phyloP scores from a whole-genome alignment of 2,113 vertebrate species.

The Pterocles gutturalis region DNA sequence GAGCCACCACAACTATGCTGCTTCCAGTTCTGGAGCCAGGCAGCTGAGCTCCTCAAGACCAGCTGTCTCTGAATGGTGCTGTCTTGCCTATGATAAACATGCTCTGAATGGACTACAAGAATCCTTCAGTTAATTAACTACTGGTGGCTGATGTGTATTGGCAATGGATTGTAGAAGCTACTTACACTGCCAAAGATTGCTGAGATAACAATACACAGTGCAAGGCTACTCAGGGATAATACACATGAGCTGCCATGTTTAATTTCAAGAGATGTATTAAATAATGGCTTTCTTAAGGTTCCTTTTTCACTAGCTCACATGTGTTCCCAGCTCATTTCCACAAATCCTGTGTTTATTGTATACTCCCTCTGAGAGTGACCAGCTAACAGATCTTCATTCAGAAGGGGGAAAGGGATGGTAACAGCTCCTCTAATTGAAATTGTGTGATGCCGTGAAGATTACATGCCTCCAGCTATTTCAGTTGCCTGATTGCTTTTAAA shows the following conservation, averaged over 20 bases:
- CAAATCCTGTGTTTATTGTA: background rate
- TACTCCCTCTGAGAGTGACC: background rate
- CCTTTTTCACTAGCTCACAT: background rate
- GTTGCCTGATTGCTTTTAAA: slow-evolving; percentile 1
- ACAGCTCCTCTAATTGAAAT: background rate
- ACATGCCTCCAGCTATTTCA: background rate
- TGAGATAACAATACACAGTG: background rate
- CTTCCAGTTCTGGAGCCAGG: background rate
- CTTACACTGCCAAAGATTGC: background rate
- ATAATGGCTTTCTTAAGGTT: background rate
- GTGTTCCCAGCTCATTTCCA: background rate
- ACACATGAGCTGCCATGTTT: background rate
- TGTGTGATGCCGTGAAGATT: background rate
- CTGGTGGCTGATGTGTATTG: background rate
- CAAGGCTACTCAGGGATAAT: background rate
- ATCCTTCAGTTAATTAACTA: slow-evolving; percentile 3
- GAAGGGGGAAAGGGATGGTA: background rate
- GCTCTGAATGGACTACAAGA: background rate
- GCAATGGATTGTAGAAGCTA: background rate
- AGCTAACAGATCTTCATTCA: slow-evolving; percentile 22
- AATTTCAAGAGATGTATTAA: background rate
- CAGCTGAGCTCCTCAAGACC: background rate
- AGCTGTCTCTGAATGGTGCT: background rate
- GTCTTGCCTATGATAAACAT: background rate
- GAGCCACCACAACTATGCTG: background rate